These are phyloP conservation scores for Aplocera efformata DNA, from an alignment of 2,888 invertebrate species.

Conservation along the genomic window DNA sequence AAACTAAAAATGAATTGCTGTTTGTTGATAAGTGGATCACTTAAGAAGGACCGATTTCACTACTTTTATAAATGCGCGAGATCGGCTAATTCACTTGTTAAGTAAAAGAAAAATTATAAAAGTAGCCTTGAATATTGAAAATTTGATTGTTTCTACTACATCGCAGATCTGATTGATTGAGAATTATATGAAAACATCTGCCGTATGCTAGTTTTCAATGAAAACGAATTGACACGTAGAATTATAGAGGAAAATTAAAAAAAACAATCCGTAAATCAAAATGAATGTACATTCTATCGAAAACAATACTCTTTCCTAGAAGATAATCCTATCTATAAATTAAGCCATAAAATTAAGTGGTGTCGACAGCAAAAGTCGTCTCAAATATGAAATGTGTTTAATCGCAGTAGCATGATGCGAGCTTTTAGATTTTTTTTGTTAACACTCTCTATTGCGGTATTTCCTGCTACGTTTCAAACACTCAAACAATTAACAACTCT, in stretches of 20 bases:
- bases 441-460: slow-evolving; percentile 68
- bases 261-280: not conserved
- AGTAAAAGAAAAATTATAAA: too few species aligned
- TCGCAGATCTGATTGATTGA: too few species aligned
- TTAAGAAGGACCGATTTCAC: too few species aligned
- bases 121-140: too few species aligned
- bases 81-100: too few species aligned
- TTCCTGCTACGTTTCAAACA: slow-evolving; percentile 62
- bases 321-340: slow-evolving; percentile 23
- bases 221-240: too few species aligned
- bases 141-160: too few species aligned
- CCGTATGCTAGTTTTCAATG: too few species aligned
- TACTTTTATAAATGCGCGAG: too few species aligned
- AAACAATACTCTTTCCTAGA: slow-evolving; percentile 17
- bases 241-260: not conserved
- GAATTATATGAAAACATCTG: too few species aligned
- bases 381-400: slow-evolving; percentile 77
- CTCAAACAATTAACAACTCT: slow-evolving; percentile 32
- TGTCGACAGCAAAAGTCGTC: slow-evolving; percentile 60
- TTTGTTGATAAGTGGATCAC: too few species aligned
- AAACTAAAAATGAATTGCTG: too few species aligned
- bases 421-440: slow-evolving; percentile 75
- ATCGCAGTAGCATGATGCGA: slow-evolving; percentile 72
- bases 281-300: slow-evolving; percentile 6
- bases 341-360: slow-evolving; percentile 64